Evolutionary conservation across 2,113 vertebrate genomes (phyloP).

Genomic region (Indicator indicator): DNA sequence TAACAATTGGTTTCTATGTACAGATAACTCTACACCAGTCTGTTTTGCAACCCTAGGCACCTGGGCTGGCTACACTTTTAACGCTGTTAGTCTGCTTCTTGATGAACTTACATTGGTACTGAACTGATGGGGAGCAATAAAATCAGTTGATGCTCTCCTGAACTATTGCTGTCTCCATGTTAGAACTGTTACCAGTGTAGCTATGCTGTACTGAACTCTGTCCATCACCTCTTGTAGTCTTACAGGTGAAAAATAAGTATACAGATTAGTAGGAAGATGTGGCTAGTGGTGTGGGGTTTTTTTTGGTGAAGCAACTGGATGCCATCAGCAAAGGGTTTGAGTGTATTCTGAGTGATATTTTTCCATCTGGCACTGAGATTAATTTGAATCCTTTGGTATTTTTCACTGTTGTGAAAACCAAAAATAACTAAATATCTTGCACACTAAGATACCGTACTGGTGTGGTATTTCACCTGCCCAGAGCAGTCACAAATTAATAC

Average conservation of each 20-base stretch:
- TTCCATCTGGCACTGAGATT: not conserved
- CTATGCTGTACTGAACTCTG: not conserved
- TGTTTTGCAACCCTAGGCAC: not conserved
- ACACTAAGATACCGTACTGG: not conserved
- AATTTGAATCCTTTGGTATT: not conserved
- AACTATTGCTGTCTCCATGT: not conserved
- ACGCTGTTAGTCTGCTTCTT: not conserved
- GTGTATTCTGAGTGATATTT: not conserved
- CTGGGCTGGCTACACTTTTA: not conserved
- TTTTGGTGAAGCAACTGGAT: not conserved
- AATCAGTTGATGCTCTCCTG: not conserved
- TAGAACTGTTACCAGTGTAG: not conserved
- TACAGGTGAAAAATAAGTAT: not conserved
- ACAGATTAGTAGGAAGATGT: not conserved
- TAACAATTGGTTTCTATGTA: not conserved
- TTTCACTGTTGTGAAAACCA: not conserved
- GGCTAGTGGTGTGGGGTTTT: not conserved
- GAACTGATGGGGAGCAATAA: not conserved
- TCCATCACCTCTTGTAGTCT: not conserved
- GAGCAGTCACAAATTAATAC: not conserved
- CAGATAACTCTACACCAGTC: not conserved
- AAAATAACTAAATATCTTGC: not conserved
- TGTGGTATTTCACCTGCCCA: not conserved
- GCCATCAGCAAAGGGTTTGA: not conserved
- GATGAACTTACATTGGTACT: fast-evolving